Conservation (phyloP, 2,797 vertebrate species). For the Hapalemur alaotrensis region DNA sequence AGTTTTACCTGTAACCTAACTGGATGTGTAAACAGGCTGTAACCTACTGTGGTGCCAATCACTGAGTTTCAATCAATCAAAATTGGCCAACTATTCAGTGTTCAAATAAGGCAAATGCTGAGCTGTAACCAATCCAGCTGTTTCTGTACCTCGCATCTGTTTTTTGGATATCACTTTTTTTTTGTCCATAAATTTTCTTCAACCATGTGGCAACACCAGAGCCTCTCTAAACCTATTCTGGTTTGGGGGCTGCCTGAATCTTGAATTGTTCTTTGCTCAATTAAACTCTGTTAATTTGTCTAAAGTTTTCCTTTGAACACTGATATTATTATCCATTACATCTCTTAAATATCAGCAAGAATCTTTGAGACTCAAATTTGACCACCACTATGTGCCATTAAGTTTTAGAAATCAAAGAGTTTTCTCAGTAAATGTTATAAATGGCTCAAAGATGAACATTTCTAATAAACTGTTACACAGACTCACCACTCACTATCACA, state of each 20-base stretch:
- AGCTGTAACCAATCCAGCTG: neutral
- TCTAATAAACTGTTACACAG: neutral
- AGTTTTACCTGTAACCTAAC: neutral
- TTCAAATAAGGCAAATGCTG: neutral
- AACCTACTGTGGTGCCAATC: neutral
- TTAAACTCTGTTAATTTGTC: neutral
- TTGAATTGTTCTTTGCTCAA: neutral
- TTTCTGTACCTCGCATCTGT: neutral
- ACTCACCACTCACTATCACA: neutral
- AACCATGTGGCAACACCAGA: neutral
- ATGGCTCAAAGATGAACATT: neutral
- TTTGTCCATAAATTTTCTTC: neutral
- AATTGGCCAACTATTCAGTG: neutral
- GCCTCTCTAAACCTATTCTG: neutral
- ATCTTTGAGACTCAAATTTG: neutral
- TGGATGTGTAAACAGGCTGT: neutral
- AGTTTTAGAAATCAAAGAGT: neutral
- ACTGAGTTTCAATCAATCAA: neutral
- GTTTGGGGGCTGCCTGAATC: neutral
- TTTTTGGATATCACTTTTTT: neutral
- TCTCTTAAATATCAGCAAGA: neutral
- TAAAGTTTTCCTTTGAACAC: neutral
- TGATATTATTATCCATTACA: neutral
- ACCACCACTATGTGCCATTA: neutral
- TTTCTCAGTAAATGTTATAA: neutral